Base-by-base conservation (phyloP, 2,113 vertebrate species). In the Trinectes maculatus region DNA sequence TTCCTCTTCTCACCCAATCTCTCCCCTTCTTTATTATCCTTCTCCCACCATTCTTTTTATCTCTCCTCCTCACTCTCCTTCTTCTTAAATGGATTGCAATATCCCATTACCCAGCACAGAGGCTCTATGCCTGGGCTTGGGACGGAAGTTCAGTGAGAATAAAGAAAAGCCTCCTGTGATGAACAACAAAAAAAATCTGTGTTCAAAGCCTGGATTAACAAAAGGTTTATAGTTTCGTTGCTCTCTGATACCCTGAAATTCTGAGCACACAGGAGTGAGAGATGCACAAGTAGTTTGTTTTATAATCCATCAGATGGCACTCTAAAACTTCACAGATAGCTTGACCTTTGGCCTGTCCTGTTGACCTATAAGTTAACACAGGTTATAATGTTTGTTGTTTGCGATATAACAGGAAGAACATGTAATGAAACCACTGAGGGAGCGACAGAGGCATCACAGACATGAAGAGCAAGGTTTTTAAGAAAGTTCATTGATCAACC, bases 201-300 rank as follows among this genome's bases (percentile, higher is more conserved):
- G 53, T 80, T 87, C 77, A 89, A 84, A 89, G 80, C 28, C 47
- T 74, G 68, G 81, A 87, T 89, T 80, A 88, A 65, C 22, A 58
- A 47, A 57, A 61, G 52, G 58, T 48, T 83, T n/a, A n/a, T n/a
- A n/a, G n/a, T n/a, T 78, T 28, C 10, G 73, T 55, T 49, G 59
- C 39, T 62, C 25, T 34, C 7, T 53, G 31, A 3, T 40, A 44
- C 61, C 72, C 58, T n/a, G 39, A 39, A 44, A 3, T 31, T 37
- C 10, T 4, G 11, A 49, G 11, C 46, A 43, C 11, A 25, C 44
- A 46, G 1, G 8, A 69, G 36, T 42, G 13, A 64, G 12, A 48
- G 31, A 37, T 34, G 19, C 24, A 55, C 51, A 51, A 29, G 47
- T 49, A 10, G 16, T 29, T 51, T 29, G 12, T 22, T 22, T 47